Conservation (phyloP, 2,113 vertebrate species). For the Tetraodon nigroviridis region DNA sequence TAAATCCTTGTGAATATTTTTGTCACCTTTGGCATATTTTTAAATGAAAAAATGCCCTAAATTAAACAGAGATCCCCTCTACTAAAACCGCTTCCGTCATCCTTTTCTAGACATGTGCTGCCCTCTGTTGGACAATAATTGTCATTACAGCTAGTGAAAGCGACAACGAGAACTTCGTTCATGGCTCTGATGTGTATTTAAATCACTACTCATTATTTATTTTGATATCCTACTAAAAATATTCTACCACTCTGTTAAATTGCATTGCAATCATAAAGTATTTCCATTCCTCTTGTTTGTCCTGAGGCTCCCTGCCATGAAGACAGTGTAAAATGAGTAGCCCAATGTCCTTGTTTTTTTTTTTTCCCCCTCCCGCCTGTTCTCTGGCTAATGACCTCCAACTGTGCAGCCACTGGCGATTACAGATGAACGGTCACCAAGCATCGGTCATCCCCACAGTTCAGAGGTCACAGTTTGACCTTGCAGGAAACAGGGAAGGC, state of each 20-base stretch:
- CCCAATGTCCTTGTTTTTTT: conserved; percentile 21
- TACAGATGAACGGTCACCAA: conserved; percentile 47
- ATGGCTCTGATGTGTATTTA: too few relatives aligned
- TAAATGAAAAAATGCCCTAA: too few relatives aligned
- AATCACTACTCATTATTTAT: too few relatives aligned
- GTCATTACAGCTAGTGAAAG: conserved; percentile 14
- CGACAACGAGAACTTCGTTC: too few relatives aligned
- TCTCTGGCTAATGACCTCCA: conserved; percentile 35
- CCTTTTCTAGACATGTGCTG: conserved; percentile 9
- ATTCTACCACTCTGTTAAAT: background rate
- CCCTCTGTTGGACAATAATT: background rate
- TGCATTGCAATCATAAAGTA: too few relatives aligned
- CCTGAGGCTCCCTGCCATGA: background rate
- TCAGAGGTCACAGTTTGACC: conserved; percentile 55
- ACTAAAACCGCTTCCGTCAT: background rate
- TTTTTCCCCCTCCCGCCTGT: conserved; percentile 2
- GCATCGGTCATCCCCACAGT: conserved; percentile 44
- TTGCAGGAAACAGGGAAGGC: conserved; percentile 52
- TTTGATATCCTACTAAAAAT: background rate
- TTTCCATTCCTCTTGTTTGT: background rate
- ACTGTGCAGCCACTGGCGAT: conserved; percentile 4
- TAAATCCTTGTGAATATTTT: too few relatives aligned
- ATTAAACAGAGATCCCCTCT: too few relatives aligned
- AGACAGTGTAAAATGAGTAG: background rate
- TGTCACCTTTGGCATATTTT: too few relatives aligned